Evolutionary conservation across 2,113 vertebrate genomes (phyloP).

Genomic region (Pristiophorus japonicus): DNA sequence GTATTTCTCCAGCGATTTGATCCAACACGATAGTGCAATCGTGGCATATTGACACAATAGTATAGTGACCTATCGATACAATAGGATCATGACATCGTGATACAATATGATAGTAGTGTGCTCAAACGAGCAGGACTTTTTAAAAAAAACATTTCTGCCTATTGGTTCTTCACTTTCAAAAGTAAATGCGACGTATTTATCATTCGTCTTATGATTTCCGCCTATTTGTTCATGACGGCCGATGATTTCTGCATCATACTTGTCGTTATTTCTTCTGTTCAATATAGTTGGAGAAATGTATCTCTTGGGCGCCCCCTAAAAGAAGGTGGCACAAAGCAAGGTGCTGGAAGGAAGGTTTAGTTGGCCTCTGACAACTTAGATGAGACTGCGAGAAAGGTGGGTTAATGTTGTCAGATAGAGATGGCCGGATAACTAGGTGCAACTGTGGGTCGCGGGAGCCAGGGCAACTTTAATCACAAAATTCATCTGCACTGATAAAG

Average conservation of each 20-base stretch:
- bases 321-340: not conserved
- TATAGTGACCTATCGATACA: not conserved
- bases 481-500: constrained; percentile 4
- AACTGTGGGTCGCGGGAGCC: not conserved
- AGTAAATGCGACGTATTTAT: not conserved
- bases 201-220: not conserved
- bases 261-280: no score
- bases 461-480: constrained; percentile 18
- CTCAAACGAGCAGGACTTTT: not conserved
- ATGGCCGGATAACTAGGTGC: not conserved
- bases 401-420: not conserved
- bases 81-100: not conserved
- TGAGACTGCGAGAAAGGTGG: not conserved
- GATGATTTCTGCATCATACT: no score
- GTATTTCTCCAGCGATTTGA: no score
- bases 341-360: not conserved
- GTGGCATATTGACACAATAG: not conserved
- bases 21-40: not conserved
- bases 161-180: not conserved
- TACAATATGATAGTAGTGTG: not conserved
- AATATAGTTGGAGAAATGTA: not conserved
- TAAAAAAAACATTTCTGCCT: not conserved
- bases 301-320: not conserved
- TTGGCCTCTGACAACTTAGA: not conserved
- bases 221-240: not conserved